Evolutionary conservation across 2,113 vertebrate species (phyloP).

Genomic region (Tenrec ecaudatus): DNA sequence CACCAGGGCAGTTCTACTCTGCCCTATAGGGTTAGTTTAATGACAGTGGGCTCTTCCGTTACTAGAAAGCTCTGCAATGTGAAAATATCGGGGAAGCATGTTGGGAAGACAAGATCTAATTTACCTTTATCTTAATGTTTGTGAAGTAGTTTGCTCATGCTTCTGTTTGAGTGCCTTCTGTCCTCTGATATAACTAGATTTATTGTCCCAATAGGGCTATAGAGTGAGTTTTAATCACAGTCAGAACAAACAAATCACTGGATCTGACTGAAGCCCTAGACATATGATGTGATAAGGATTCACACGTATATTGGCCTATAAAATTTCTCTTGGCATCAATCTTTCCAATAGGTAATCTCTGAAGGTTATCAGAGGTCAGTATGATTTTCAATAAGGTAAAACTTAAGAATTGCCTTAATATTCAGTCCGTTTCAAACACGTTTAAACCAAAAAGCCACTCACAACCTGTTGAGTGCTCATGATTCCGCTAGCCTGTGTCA

Average conservation of each 20-base stretch:
- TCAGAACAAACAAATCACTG: constrained; percentile 43
- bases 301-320: neutral
- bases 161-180: constrained; percentile 28
- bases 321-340: neutral
- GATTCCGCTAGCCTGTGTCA: neutral
- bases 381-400: neutral
- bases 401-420: neutral
- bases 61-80: neutral
- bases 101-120: neutral
- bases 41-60: too few species aligned
- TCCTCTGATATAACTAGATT: constrained; percentile 36
- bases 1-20: too few species aligned
- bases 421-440: neutral
- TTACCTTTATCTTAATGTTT: neutral
- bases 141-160: constrained; percentile 9
- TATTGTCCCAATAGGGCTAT: neutral
- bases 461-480: neutral
- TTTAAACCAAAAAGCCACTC: neutral
- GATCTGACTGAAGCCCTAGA: neutral
- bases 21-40: too few species aligned
- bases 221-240: neutral
- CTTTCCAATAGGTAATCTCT: neutral
- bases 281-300: neutral
- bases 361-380: neutral
- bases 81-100: neutral